Base-by-base conservation (phyloP, 64 coral and sea anemone species). In the Montipora efflorescens region DNA sequence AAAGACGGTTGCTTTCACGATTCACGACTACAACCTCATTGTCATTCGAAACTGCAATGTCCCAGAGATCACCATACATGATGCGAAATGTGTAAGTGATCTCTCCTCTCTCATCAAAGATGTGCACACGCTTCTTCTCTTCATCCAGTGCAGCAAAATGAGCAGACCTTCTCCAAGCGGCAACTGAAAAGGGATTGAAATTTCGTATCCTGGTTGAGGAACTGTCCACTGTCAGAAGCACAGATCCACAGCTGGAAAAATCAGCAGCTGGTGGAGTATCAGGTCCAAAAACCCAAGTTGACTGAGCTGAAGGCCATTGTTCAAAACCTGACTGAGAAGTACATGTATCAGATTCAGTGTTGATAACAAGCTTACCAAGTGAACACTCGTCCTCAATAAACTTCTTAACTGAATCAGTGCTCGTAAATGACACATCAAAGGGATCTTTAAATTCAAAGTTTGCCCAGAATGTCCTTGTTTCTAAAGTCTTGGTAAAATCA, bases 21-120 rank as follows among this genome's bases (percentile, higher is more conserved):
- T 95, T 95, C 2, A 95, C 88, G 9, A 95, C 93, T 48, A 95
- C 77, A 20, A 95, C 50, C 36, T 95, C 88, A 69, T 89, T 20
- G 14, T 95, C 88, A 16, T 43, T 90, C 76, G 93, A 78, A 70
- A 78, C 67, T 86, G 87, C 93, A 47, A 95, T 69, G 21, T 95
- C 93, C 66, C 83, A 55, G 9, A 95, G 81, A 64, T 95, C 93
- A 59, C 93, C 93, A 79, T 90, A 95, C 47, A 85, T 81, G 36
- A 95, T 79, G 18, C 90, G 93, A 44, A 80, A 89, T 78, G 15
- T 79, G 18, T 77, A 77, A 50, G 78, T 75, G 2, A 50, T 47
- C 5, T 95, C 58, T 13, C 93, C 88, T 5, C 44, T 15, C 59
- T 95, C 93, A 73, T 78, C 68, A 16, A 95, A 19, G 55, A 95